Conservation (phyloP, 2,797 vertebrate genomes). For the Sebastes vulpes region DNA sequence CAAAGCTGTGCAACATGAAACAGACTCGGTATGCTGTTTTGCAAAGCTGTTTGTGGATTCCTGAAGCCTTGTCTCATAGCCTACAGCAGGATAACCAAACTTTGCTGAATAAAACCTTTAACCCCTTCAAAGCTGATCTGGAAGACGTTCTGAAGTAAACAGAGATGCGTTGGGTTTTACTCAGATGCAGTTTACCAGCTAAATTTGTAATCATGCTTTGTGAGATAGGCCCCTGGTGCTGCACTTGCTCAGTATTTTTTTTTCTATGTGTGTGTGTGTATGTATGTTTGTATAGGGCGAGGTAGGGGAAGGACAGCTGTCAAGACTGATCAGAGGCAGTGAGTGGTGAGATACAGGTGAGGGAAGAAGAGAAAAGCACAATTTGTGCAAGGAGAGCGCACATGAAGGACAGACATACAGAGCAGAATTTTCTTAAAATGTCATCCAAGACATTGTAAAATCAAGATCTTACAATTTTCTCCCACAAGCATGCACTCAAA, state of each 20-base stretch:
- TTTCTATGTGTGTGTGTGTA: neutral
- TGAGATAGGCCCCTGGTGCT: neutral
- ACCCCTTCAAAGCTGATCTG: neutral
- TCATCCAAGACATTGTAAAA: neutral
- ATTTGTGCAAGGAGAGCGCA: neutral
- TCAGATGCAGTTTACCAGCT: neutral
- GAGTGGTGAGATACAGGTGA: conserved; percentile 30
- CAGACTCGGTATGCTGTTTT: conserved; percentile 34
- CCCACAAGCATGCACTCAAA: neutral
- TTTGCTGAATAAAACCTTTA: conserved; percentile 2
- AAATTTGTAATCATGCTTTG: conserved; percentile 19
- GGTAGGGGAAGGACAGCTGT: conserved; percentile 47
- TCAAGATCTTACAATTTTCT: conserved; percentile 1
- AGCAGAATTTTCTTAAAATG: neutral
- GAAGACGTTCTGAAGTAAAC: neutral
- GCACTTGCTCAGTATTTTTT: conserved; percentile 14
- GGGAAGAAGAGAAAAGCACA: neutral
- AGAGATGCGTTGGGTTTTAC: neutral
- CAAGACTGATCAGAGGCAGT: conserved; percentile 40
- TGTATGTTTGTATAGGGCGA: neutral
- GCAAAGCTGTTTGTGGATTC: conserved; percentile 12
- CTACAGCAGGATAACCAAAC: neutral
- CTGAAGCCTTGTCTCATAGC: neutral
- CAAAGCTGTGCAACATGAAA: conserved; percentile 33
- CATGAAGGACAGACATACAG: conserved; percentile 4